Base-by-base conservation (phyloP, 92 coral and sea anemone species). In the Plumapathes pennacea region DNA sequence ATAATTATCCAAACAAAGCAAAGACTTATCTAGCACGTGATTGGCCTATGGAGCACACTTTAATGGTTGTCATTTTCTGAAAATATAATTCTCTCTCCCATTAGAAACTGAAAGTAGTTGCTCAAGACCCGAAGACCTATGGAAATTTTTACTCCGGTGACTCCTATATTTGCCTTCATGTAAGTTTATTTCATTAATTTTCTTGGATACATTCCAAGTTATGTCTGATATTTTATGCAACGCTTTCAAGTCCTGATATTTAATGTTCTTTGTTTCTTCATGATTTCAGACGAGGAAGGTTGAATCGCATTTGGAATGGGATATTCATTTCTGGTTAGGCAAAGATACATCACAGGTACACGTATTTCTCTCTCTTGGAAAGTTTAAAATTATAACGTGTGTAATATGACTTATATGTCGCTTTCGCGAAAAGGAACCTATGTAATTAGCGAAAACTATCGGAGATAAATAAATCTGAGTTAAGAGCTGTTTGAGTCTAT, bases 241-340 rank as follows among this genome's bases (percentile, higher is more conserved):
- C 7, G 3, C 20, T n/a, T 38, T 12, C 20, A 10, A 1, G n/a
- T 24, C 30, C 0, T 24, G n/a, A 23, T 29, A 4, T 46, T 10
- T 23, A 22, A 19, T 41, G 24, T 14, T 3, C 9, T 6, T 21
- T 57, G 11, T n/a, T 46, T 24, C 10, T 14, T 25, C 37, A 0
- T 25, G 31, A 21, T 56, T 57, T 44, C 57, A 92, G 91, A 92
- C 90, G 27, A 81, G 56, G 55, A 69, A 69, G 49, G 86, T 88
- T 19, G 94, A 87, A 37, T 29, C 89, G 11, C 96, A 64, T 62
- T 55, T 87, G 9, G 98, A 92, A 69, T 88, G 90, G 89, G 96
- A 92, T 55, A 85, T 92, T 11, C 98, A 92, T 67, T 92, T 91
- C 78, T 92, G 98, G 98, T 90, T 92, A 24, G 98, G 98, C 5